Evolutionary conservation across 2,888 invertebrate species (phyloP).

Genomic region (Diachrysia chrysitis): DNA sequence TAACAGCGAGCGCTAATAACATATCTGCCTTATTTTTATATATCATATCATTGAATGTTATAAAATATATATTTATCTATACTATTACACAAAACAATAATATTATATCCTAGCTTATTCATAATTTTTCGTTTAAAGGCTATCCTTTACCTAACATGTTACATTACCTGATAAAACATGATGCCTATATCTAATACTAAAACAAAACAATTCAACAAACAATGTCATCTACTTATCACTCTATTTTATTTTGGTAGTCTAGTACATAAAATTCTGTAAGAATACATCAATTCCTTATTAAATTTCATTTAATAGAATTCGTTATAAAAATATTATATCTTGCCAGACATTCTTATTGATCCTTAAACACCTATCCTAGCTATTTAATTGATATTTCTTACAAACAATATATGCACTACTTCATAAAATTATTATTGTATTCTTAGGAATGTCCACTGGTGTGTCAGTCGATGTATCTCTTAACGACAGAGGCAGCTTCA

Average conservation of each 20-base stretch:
- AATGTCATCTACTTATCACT: conserved; percentile 1
- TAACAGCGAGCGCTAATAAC: no score
- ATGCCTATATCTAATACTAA: neutral
- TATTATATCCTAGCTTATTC: no score
- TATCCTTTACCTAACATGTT: neutral
- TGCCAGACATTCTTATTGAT: neutral
- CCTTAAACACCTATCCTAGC: neutral
- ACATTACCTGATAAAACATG: no score
- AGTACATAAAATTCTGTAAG: neutral
- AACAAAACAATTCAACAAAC: conserved; percentile 2
- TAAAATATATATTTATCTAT: no score
- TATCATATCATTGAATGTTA: no score
- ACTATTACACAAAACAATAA: no score
- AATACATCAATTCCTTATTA: conserved; percentile 4
- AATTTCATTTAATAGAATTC: neutral
- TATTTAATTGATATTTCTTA: neutral
- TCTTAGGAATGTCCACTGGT: neutral
- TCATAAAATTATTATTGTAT: neutral
- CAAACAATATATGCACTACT: neutral
- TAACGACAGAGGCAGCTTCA: conserved; percentile 72
- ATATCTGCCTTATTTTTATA: no score
- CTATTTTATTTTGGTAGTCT: conserved; percentile 5
- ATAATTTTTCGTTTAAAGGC: neutral
- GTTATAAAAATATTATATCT: neutral
- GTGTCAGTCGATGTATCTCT: conserved; percentile 60